Evolutionary conservation across 2,113 vertebrate genomes (phyloP), one percentile per base, ranked within the genome.

Genomic region (Phylloscopus trochiloides): DNA sequence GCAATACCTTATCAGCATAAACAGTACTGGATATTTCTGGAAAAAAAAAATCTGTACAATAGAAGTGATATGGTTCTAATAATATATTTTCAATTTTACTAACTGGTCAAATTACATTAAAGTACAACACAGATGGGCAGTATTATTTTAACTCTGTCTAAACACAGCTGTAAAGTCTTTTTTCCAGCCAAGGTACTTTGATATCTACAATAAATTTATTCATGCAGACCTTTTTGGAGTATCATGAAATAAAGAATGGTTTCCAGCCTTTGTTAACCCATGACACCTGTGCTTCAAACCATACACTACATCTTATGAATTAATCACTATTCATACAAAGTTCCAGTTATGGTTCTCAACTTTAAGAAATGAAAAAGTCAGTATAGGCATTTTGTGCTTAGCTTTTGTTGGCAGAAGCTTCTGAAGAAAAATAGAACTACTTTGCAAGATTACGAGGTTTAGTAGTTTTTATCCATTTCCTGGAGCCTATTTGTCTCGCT

Each of bases 141-240:
- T 67, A 86, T 93, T 94, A 92, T 83, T 91, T 94, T 59, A 97
- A 78, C 52, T 91, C 81, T 80, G 73, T 47, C 65, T 88, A 66
- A 62, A 82, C n/a, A 92, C 66, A 94, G 94, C 52, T 77, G 85
- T 50, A 86, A 68, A 95, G 73, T 24, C 16, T 63, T 76, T 74
- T 63, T 76, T 70, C 43, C 22, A 68, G 70, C n/a, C 70, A 91
- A 74, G 18, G 19, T 31, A 50, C 48, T 94, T 54, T 36, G 13
- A 86, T 92, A 79, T 50, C 59, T 45, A 86, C 50, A 68, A 18
- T 43, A 29, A 85, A 40, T 90, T 88, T 88, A 82, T 80, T 91
- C 21, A 2, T 34, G 10, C 21, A 91, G n/a, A 61, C 10, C 3
- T 16, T 87, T 78, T 68, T 14, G 43, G 17, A 78, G 11, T 42